phyloP scores from a whole-genome alignment of 1,140 invertebrate genomes.

The Lasioglossum baleicum region DNA sequence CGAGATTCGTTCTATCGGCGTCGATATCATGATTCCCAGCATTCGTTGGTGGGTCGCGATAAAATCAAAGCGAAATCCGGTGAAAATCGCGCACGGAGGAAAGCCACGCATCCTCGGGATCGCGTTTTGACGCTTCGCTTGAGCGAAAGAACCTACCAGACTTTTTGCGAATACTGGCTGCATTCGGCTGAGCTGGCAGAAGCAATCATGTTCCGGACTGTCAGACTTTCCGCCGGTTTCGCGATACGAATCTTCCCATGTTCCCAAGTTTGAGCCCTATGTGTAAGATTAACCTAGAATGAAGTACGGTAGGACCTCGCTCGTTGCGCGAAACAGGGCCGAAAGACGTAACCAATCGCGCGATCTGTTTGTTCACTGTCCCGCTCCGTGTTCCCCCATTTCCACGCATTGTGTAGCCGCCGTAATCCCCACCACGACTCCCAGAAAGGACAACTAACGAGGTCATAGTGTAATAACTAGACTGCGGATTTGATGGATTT shows the following conservation, averaged over 20 bases:
- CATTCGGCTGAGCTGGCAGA: slow-evolving; percentile 46
- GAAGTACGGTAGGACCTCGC: too few species aligned
- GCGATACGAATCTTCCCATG: slow-evolving; percentile 27
- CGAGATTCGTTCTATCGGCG: slow-evolving; percentile 23
- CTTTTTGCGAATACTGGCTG: slow-evolving; percentile 16
- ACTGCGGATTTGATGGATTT: too few species aligned
- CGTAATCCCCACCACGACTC: too few species aligned
- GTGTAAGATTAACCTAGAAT: too few species aligned
- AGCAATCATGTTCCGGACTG: slow-evolving; percentile 45
- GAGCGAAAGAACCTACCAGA: slow-evolving; percentile 33
- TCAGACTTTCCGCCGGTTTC: slow-evolving; percentile 1
- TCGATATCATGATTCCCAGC: slow-evolving; percentile 22
- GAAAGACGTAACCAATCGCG: too few species aligned
- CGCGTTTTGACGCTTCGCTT: slow-evolving; percentile 42
- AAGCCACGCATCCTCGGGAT: slow-evolving; percentile 25
- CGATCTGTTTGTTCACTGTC: too few species aligned
- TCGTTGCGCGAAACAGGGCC: too few species aligned
- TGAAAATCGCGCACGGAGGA: slow-evolving; percentile 30
- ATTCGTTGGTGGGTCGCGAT: slow-evolving; percentile 9
- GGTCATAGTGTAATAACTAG: too few species aligned
- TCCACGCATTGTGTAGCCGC: too few species aligned
- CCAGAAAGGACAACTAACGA: too few species aligned
- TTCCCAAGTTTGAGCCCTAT: slow-evolving; percentile 3
- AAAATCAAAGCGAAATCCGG: slow-evolving; percentile 48
- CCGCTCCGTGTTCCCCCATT: too few species aligned